Conservation (phyloP, 2,888 invertebrate species). For the Papilio demoleus region DNA sequence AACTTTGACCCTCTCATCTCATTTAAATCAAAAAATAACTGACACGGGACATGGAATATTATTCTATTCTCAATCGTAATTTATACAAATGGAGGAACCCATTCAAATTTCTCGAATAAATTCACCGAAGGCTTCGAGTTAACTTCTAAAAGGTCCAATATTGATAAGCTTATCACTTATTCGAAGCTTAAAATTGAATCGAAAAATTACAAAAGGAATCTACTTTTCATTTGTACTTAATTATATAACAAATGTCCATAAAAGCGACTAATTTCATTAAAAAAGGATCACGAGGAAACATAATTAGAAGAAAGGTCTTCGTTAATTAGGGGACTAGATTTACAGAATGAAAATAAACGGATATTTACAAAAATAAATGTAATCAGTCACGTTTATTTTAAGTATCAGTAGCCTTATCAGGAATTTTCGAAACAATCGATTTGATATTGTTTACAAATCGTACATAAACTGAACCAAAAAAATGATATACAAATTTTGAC, state of each 20-base stretch:
- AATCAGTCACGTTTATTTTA: background rate
- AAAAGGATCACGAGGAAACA: constrained; percentile 9
- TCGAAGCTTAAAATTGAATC: background rate
- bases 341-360: constrained; percentile 5
- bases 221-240: background rate
- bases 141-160: background rate
- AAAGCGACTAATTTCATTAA: constrained; percentile 11
- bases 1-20: background rate
- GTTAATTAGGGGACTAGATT: constrained; percentile 11
- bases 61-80: background rate
- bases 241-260: constrained; percentile 8
- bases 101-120: background rate
- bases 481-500: no score
- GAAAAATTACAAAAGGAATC: background rate
- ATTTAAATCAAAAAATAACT: background rate
- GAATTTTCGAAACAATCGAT: no score
- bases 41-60: background rate
- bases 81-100: background rate
- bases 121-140: background rate
- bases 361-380: background rate
- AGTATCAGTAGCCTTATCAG: no score
- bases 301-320: constrained; percentile 9
- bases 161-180: background rate
- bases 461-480: no score
- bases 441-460: no score